Evolutionary conservation across 92 coral and sea anemone species (phyloP), one percentile per base, ranked within the genome.

Genomic region (Umimayanthus chanpuru): DNA sequence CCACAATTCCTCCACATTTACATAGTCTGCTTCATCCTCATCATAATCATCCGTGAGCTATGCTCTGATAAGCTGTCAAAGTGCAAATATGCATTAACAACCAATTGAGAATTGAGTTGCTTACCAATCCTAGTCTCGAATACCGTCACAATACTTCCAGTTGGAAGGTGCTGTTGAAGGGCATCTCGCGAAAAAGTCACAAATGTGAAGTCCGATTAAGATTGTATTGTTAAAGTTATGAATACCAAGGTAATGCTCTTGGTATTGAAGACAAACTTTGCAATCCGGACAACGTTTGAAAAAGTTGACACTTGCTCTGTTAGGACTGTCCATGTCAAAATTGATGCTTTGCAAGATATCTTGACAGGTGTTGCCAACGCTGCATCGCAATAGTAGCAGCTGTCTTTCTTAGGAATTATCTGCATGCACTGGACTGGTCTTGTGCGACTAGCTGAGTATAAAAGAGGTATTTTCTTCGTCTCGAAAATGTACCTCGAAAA

Each of bases 101-200:
- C 85, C 44, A 23, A 40, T 80, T 92, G 92, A 9, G 86, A 12
- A 40, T 92, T 58, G 28, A 92, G 50, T 18, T 61, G 65, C 56
- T 28, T 85, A 0, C 82, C 64, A 28, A 92, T 71, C 25, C 61
- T 88, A 23, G 49, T 43, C 16, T 85, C 90, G 18, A 92, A 29
- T 9, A 92, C 90, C 73, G 89, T 82, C 41, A 86, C 88, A 14
- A 82, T 77, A 28, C 92, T 92, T 8, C 92, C 92, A 9, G 89
- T 87, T 4, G 94, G 94, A 32, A 92, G 49, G 81, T 90, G 94
- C 23, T 90, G 84, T 40, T 90, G 93, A 23, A 92, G 88, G 41
- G 82, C 72, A 20, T 88, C 88, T 14, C 89, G 72, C 56, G n/a
- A 93, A 81, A 41, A 93, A 93, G 41, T 66, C 32, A 56, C 90